These are phyloP conservation scores for Melanotaenia parkinsoni DNA, from an alignment of 2,797 vertebrate genomes.

Conservation along the genomic window DNA sequence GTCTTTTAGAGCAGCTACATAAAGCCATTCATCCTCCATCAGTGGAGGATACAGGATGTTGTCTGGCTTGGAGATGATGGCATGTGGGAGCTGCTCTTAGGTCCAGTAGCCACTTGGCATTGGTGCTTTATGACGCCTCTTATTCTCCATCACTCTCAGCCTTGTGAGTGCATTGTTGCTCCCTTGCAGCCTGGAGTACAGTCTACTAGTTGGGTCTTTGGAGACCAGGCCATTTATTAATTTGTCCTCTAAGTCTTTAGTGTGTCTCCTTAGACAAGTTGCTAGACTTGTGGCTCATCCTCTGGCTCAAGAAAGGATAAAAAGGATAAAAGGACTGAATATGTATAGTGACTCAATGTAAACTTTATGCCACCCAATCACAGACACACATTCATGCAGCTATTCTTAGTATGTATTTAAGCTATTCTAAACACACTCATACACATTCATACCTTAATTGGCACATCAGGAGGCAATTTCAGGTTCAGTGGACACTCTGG, in stretches of 20 bases:
- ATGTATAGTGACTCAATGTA: neutral
- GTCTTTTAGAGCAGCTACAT: no score
- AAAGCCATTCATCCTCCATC: neutral
- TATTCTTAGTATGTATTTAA: no score
- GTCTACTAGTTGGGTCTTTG: neutral
- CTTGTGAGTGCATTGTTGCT: neutral
- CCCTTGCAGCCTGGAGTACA: neutral
- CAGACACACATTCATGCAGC: no score
- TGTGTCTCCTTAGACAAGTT: neutral
- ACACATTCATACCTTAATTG: no score
- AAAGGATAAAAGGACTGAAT: neutral
- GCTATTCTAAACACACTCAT: no score
- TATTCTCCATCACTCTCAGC: neutral
- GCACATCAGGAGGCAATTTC: no score
- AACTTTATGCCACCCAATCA: no score
- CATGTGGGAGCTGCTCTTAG: neutral
- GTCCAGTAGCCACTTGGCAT: neutral
- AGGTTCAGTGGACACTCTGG: no score
- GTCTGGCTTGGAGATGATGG: neutral
- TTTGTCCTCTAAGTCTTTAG: neutral
- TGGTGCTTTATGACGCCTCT: neutral
- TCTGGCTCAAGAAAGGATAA: neutral
- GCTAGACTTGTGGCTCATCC: neutral
- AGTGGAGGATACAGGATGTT: neutral
- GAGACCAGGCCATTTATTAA: neutral